A percentile compares a stretch with the other conserved stretches of the same genome.
These are phyloP conservation scores for Yponomeuta malinellus DNA, from an alignment of 2,888 invertebrate species.

Conservation along the genomic window DNA sequence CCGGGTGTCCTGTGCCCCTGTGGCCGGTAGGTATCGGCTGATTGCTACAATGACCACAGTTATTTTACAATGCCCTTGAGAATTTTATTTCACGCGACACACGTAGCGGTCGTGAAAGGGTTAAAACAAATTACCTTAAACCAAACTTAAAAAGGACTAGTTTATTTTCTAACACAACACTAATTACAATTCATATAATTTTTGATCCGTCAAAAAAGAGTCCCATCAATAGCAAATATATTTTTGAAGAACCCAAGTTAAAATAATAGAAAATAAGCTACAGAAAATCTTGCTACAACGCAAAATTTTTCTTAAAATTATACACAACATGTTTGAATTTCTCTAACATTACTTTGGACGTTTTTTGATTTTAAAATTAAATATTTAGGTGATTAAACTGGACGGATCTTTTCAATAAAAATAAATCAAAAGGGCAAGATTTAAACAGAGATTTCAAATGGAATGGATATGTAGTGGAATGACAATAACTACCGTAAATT, in stretches of 20 bases:
- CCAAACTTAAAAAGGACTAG: neutral
- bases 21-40: too few species aligned
- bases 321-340: neutral
- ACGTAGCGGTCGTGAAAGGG: neutral
- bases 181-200: neutral
- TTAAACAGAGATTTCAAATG: neutral
- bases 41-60: too few species aligned
- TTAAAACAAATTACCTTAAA: neutral
- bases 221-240: conserved; percentile 16
- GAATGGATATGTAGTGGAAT: neutral
- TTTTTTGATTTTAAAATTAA: neutral
- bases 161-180: neutral
- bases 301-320: conserved; percentile 18
- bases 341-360: neutral
- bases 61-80: too few species aligned
- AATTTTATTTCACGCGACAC: neutral
- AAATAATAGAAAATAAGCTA: conserved; percentile 13
- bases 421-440: conserved; percentile 1
- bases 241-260: conserved; percentile 14
- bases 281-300: conserved; percentile 21
- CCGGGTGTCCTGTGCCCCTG: too few species aligned
- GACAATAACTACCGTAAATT: neutral
- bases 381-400: neutral
- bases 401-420: neutral
- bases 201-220: neutral